Evolutionary conservation across 2,888 invertebrate species (phyloP), one percentile per base, ranked within the genome.

Genomic region (Ligdia adustata): DNA sequence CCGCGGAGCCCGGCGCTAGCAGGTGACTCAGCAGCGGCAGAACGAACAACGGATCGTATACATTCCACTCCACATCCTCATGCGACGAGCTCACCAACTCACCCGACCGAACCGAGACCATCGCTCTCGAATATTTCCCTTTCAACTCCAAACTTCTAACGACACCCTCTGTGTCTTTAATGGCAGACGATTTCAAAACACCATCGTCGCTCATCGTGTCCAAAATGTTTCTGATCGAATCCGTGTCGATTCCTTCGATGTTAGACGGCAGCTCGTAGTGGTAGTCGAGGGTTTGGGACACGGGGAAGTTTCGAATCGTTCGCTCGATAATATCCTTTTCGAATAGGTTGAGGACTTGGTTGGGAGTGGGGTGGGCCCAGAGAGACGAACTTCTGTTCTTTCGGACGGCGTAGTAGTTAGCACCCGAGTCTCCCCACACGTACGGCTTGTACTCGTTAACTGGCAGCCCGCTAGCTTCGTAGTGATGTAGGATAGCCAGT

Each of bases 41-140:
- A 57, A 97, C 85, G 74, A 97, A 98, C 14, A 94, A 91, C 1
- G 97, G 95, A 82, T 98, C 97, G 64, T 98, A 98, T 38, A 95
- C 85, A 2, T 89, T 78, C 22, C 74, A 75, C 18, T 78, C 78
- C 0, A 56, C 55, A 27, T 72, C 70, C 2, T 56, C 6, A 51
- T 85, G 82, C 1, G 80, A 79, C 1, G 60, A 44, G 3, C 66
- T 62, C 6, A 66, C 53, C 6, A 81, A 50, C 43, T 85, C 83
- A 0, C 47, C 35, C 9, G 61, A 63, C 32, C 61, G 67, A 9
- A 71, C 57, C 16, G 64, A 55, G 2, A 50, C 46, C 9, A 78
- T 41, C 4, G 69, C 51, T 5, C 54, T 51, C 1, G 68, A 65
- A 34, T 75, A 75, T 53, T 73, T 77, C 0, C 57, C 63, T 59